Conservation (phyloP, 2,797 vertebrate species). For the Rhadinocentrus ornatus region DNA sequence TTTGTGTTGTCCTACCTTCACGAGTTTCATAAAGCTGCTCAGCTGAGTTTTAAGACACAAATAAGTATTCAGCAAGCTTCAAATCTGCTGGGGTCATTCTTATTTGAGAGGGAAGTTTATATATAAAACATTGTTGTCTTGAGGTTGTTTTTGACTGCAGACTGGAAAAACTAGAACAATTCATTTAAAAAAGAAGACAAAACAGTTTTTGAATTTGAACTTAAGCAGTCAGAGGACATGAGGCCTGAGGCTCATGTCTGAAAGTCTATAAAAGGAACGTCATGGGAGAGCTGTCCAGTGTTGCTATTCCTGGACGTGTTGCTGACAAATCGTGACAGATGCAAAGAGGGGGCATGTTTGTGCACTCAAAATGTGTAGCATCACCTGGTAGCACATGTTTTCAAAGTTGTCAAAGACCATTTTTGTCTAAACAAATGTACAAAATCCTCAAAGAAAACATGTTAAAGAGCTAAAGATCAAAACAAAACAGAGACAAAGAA, state of each 20-base stretch:
- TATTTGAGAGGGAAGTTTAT: neutral
- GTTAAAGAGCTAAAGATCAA: neutral
- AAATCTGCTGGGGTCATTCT: neutral
- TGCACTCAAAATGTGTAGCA: constrained; percentile 55
- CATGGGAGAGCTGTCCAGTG: constrained; percentile 71
- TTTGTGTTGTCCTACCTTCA: neutral
- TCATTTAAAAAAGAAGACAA: neutral
- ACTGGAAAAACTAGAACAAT: neutral
- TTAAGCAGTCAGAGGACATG: constrained; percentile 54
- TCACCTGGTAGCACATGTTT: constrained; percentile 57
- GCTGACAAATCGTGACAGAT: constrained; percentile 96
- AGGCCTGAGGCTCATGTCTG: constrained; percentile 69
- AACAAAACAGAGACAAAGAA: neutral
- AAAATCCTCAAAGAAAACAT: neutral
- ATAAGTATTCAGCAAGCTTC: neutral
- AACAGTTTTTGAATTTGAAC: constrained; percentile 21
- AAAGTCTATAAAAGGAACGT: constrained; percentile 93
- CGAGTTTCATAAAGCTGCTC: neutral
- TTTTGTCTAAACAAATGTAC: constrained; percentile 15
- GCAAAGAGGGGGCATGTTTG: constrained; percentile 86
- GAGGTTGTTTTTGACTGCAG: neutral
- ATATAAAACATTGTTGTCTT: neutral
- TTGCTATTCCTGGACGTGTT: constrained; percentile 92
- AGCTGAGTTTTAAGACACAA: constrained; percentile 1
- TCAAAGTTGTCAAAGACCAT: constrained; percentile 23